Evolutionary conservation across 2,113 vertebrate species (phyloP), one percentile per base, ranked within the genome.

Genomic region (Rhinolophus ferrumequinum): DNA sequence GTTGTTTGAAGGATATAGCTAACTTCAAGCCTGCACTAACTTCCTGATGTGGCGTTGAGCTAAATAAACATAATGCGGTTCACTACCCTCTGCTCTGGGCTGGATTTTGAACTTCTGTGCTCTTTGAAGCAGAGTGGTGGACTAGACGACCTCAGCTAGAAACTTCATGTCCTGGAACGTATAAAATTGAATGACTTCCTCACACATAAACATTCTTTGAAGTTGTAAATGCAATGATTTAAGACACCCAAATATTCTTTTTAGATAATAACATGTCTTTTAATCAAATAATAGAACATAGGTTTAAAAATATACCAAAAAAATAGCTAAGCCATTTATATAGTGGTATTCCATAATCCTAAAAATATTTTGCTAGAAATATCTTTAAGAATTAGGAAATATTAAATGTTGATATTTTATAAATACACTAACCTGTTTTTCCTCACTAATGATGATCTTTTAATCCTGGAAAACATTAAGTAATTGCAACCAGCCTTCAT

Each of bases 371-470:
- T 88, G 19, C 56, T 90, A 84, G 30, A 92, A 72, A 91, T 89
- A 38, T 91, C 56, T 87, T 92, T 3, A 88, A 91, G 50, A 96
- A 41, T 79, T 94, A 89, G 56, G 33, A 88, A 94, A 79, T 76
- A 88, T 77, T 97, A 89, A 88, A 66, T 73, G n/a, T 54, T 96
- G 85, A 88, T 41, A 91, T 93, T 96, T 93, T 81, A 24, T 77
- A 82, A 92, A 93, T 58, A 79, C 0, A 38, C 6, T 77, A 44
- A 69, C 13, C n/a, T 28, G 62, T 91, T 67, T 69, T 15, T 7
- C 14, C 13, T 24, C 21, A 50, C 22, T 87, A 89, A 64, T 86
- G 79, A 67, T 91, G n/a, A 76, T 62, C 44, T 85, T 95, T 86
- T 64, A 92, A 82, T 84, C 1, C 15, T 91, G 28, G 47, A 58